phyloP scores from a whole-genome alignment of 2,888 invertebrate genomes.

The Sesamia inferens region DNA sequence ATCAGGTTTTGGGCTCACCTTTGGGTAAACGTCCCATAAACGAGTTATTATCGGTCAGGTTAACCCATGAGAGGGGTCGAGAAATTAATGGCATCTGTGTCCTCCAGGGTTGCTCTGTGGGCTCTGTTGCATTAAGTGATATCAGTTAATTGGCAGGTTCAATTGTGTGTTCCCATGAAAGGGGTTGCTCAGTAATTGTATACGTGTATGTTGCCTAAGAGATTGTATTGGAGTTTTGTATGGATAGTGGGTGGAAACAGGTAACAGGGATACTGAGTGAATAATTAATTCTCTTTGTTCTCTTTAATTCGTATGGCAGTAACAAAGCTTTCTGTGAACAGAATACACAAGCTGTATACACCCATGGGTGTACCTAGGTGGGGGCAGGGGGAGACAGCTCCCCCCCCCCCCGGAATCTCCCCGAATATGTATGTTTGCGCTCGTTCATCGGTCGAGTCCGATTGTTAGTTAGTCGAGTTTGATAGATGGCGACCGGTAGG shows the following conservation, averaged over 20 bases:
- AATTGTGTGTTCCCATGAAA: conserved; percentile 25
- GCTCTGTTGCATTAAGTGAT: conserved; percentile 27
- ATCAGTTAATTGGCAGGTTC: conserved; percentile 36
- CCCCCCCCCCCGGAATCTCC: too few relatives aligned
- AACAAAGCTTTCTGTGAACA: not conserved
- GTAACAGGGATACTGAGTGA: conserved; percentile 29
- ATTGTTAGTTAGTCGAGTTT: too few relatives aligned
- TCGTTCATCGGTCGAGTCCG: too few relatives aligned
- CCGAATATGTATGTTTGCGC: too few relatives aligned
- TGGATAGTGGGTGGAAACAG: conserved; percentile 34
- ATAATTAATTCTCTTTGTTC: conserved; percentile 2
- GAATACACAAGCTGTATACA: too few relatives aligned
- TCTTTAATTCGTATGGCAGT: not conserved
- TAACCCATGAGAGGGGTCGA: conserved; percentile 11
- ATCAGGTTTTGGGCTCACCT: conserved; percentile 13
- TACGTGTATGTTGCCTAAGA: conserved; percentile 45
- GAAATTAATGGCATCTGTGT: conserved; percentile 15
- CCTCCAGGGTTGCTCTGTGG: conserved; percentile 10
- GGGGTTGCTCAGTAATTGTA: conserved; percentile 39
- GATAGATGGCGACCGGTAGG: too few relatives aligned
- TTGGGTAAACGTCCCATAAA: not conserved
- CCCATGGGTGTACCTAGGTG: too few relatives aligned
- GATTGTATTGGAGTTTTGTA: conserved; percentile 50
- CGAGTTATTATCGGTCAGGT: conserved; percentile 4
- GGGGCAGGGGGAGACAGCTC: too few relatives aligned